Evolutionary conservation across 2,888 invertebrate species (phyloP).

Genomic region (Macrosiphum euphorbiae): DNA sequence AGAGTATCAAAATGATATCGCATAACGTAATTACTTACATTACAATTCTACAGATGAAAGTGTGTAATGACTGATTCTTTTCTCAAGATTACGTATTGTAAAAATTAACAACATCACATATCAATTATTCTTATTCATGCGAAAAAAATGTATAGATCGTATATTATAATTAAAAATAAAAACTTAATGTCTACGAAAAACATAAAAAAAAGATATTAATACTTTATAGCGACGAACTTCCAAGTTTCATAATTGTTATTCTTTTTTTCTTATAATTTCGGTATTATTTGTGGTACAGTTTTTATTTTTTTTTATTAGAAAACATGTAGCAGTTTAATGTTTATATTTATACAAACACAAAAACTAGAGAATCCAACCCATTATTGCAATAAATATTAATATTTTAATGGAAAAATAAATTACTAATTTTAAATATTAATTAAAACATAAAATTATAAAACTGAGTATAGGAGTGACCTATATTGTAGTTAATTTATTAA

Average conservation of each 20-base stretch:
- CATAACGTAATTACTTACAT: background rate
- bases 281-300: background rate
- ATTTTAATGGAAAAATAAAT: background rate
- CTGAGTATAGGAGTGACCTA: background rate
- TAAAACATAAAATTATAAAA: background rate
- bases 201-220: background rate
- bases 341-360: background rate
- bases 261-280: background rate
- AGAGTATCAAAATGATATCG: background rate
- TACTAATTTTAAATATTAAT: background rate
- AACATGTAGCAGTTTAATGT: background rate
- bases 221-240: background rate
- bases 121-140: background rate
- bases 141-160: background rate
- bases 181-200: background rate
- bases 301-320: background rate
- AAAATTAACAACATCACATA: background rate
- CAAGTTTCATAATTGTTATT: background rate
- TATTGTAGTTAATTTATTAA: background rate
- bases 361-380: background rate
- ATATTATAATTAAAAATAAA: constrained; percentile 4
- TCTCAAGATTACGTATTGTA: background rate
- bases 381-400: background rate
- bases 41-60: background rate
- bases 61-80: background rate